Evolutionary conservation across 1,140 invertebrate species (phyloP), one percentile per base, ranked within the genome.

Genomic region (Brachionus rubens): DNA sequence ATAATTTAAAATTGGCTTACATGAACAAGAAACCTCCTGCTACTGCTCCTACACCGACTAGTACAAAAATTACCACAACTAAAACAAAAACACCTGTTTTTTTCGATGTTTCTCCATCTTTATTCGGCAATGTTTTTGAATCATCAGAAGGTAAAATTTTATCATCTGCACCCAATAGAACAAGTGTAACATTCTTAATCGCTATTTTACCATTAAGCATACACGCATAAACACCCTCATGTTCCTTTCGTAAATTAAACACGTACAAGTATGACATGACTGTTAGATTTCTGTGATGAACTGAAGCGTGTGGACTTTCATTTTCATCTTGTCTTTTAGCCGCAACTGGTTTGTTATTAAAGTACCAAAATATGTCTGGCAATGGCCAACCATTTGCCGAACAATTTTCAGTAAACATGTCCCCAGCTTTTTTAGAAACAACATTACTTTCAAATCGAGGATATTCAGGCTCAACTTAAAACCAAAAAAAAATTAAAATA

Each of bases 191-290:
- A 65, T 65, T 65, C 41, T 65, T 65, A 26, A 65, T 43, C 1
- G 33, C 19, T 7, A 14, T 43, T 0, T 1, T 21, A 1, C 40
- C 59, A 46, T 65, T 65, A 14, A 65, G 40, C 40, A 65, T 43
- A 46, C 59, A 65, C 1, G 7, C 24, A 41, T 43, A 65, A n/a
- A 24, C 40, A 21, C 59, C 59, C 12, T 41, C 16, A 41, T 24
- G 43, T 3, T 65, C 59, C 24, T 65, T 65, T 21, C 24, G 19
- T 12, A 65, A 24, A 65, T 65, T 36, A 24, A 24, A 43, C 3
- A 19, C 59, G n/a, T 12, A 43, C 30, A 65, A 65, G 43, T 65
- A 65, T 14, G 59, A 65, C 21, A 43, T 65, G 16, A 24, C 36
- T 14, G 59, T 65, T 6, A 43, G 19, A 36, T 65, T 65, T 46